Conservation (phyloP, 2,888 invertebrate genomes). For the Arrhopalites spinosus region DNA sequence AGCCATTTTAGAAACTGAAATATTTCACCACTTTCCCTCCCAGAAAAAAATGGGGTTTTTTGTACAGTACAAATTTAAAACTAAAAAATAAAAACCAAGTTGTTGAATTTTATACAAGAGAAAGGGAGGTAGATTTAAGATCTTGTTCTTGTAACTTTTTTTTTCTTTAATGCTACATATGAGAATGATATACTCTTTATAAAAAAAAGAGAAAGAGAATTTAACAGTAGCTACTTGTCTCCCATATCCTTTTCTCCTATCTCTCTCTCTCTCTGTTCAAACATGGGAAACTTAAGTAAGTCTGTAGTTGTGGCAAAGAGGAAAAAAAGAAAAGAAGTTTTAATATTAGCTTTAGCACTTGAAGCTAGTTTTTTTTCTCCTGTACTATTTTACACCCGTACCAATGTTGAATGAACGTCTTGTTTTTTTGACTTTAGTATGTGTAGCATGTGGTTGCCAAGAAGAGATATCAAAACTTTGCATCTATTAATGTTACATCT, state of each 20-base stretch:
- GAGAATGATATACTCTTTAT: no score
- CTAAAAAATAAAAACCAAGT: background rate
- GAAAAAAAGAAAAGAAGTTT: background rate
- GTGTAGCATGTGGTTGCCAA: background rate
- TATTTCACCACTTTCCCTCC: background rate
- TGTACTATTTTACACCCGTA: no score
- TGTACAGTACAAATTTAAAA: background rate
- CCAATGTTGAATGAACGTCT: background rate
- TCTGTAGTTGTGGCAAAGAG: background rate
- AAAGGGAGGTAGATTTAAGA: background rate
- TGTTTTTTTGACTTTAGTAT: background rate
- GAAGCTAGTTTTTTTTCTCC: no score
- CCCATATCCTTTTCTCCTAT: background rate
- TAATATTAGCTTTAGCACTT: no score
- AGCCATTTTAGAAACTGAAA: background rate
- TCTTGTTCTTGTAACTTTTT: no score
- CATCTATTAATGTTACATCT: constrained; percentile 1
- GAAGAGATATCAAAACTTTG: background rate
- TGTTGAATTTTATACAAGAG: background rate
- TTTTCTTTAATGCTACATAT: no score
- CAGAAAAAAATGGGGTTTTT: background rate
- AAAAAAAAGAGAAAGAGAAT: background rate
- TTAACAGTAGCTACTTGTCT: background rate
- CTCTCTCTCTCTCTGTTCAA: background rate
- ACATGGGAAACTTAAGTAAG: background rate